Conservation (phyloP, 2,797 vertebrate genomes). For the Rhynchonycteris naso region DNA sequence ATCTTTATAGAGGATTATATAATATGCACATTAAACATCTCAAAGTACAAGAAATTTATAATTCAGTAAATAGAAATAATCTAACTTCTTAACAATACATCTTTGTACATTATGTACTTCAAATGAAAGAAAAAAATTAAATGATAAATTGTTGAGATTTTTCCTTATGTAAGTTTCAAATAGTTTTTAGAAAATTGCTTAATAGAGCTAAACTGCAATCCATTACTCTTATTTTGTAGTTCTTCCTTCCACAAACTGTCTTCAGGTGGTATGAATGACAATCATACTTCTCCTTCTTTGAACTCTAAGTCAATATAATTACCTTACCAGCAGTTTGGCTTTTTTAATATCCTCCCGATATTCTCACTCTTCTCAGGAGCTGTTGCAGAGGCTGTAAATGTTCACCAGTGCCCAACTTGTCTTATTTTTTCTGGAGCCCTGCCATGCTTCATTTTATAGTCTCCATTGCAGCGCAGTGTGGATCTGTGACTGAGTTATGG, state of each 20-base stretch:
- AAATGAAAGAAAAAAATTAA: not conserved
- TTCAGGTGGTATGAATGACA: constrained; percentile 5
- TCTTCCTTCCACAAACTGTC: constrained; percentile 8
- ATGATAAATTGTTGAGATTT: constrained; percentile 43
- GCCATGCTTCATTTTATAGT: not conserved
- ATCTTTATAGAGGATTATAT: constrained; percentile 47
- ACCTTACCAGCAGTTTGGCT: not conserved
- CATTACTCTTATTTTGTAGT: constrained; percentile 40
- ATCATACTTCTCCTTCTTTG: not conserved
- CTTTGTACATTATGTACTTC: constrained; percentile 10
- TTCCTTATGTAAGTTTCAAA: constrained; percentile 38
- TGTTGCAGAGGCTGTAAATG: not conserved
- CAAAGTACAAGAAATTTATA: not conserved
- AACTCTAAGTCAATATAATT: not conserved
- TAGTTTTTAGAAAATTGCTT: constrained; percentile 39
- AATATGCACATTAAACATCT: constrained; percentile 29
- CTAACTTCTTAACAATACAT: not conserved
- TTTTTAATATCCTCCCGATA: not conserved
- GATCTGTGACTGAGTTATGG: not conserved
- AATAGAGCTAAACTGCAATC: not conserved
- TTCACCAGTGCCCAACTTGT: not conserved
- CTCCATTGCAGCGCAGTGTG: not conserved
- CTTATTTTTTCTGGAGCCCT: not conserved
- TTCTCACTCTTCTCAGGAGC: not conserved
- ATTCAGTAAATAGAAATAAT: constrained; percentile 38